A percentile compares a stretch with the other conserved stretches of the same genome.
These are phyloP conservation scores for Charaxes varanes DNA, from an alignment of 1,140 invertebrate genomes.

Conservation along the genomic window DNA sequence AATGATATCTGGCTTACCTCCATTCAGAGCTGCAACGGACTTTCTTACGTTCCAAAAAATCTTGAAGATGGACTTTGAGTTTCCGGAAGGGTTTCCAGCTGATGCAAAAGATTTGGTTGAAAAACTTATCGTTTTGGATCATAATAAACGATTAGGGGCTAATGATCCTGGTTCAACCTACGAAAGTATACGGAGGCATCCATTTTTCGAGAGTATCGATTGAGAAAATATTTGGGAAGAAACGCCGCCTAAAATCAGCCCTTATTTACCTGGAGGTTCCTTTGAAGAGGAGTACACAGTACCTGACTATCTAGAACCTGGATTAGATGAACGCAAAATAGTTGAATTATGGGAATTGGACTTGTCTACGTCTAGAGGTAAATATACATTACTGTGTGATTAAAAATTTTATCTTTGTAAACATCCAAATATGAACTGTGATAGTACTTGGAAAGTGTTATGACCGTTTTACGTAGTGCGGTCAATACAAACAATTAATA, in stretches of 20 bases:
- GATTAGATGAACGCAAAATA: constrained; percentile 87
- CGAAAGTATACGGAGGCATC: constrained; percentile 87
- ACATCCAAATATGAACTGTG: too few relatives aligned
- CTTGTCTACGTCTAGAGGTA: constrained; percentile 72
- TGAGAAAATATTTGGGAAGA: constrained; percentile 87
- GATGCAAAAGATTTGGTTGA: constrained; percentile 91
- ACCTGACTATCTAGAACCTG: constrained; percentile 88
- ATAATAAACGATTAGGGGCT: constrained; percentile 88
- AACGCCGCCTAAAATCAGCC: constrained; percentile 88
- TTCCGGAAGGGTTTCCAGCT: constrained; percentile 92
- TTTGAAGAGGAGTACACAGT: constrained; percentile 83
- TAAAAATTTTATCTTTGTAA: not conserved
- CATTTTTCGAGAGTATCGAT: constrained; percentile 89
- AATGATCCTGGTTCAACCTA: constrained; percentile 84
- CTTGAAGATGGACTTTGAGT: constrained; percentile 91
- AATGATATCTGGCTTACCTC: constrained; percentile 94
- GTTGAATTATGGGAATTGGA: constrained; percentile 84
- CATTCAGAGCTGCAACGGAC: constrained; percentile 94
- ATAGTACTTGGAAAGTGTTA: not conserved
- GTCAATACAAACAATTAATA: constrained; percentile 19
- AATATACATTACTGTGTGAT: too few relatives aligned
- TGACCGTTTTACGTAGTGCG: constrained; percentile 6
- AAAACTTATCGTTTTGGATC: constrained; percentile 89
- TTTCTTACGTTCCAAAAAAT: constrained; percentile 99
- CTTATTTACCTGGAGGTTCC: constrained; percentile 86